Evolutionary conservation across 1,140 invertebrate species (phyloP).

Genomic region (Saccostrea cuccullata): DNA sequence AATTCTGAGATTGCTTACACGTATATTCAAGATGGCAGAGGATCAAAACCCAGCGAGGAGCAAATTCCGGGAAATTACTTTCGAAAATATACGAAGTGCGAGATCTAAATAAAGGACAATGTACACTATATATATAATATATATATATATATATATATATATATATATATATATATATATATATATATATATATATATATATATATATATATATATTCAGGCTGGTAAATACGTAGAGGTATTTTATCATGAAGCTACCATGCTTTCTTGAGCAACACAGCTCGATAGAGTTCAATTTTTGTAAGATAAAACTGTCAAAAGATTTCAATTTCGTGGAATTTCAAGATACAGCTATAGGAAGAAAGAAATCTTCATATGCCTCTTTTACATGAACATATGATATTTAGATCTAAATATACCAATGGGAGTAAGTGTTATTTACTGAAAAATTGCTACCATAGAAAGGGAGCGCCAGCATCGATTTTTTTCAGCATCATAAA

Average conservation of each 20-base stretch:
- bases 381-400: neutral
- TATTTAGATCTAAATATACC: neutral
- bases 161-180: neutral
- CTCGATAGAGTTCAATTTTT: neutral
- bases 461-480: neutral
- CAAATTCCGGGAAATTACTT: neutral
- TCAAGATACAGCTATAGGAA: neutral
- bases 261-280: neutral
- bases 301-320: constrained; percentile 34
- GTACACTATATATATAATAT: neutral
- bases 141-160: neutral
- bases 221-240: neutral
- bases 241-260: constrained; percentile 9
- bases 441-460: neutral
- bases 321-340: constrained; percentile 6
- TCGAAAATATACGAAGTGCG: neutral
- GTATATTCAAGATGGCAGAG: neutral
- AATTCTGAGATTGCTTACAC: neutral
- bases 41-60: neutral
- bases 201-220: neutral
- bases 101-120: neutral
- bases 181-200: neutral
- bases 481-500: too few species aligned
- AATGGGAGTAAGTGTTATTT: neutral
- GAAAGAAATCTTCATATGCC: neutral